Evolutionary conservation across 2,797 vertebrate species (phyloP).

Genomic region (Scarus forsteni): DNA sequence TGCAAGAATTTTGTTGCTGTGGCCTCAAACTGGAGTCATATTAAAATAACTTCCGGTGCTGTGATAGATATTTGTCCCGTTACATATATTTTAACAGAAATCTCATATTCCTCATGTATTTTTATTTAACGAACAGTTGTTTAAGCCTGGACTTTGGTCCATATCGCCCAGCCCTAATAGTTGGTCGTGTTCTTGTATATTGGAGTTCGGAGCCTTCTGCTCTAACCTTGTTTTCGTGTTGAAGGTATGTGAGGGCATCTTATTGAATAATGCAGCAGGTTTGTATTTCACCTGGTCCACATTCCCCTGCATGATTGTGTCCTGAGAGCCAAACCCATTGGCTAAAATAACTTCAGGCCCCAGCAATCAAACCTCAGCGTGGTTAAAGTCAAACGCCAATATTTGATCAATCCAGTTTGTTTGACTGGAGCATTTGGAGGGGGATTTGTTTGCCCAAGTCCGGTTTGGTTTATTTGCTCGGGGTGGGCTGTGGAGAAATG

Average conservation of each 20-base stretch:
- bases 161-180: too few relatives aligned
- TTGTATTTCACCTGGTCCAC: conserved; percentile 5
- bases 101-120: too few relatives aligned
- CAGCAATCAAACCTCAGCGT: conserved; percentile 20
- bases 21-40: too few relatives aligned
- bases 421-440: conserved; percentile 26
- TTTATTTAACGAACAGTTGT: too few relatives aligned
- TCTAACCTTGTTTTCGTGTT: conserved; percentile 45
- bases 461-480: conserved; percentile 37
- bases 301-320: conserved; percentile 41
- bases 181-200: conserved; percentile 57
- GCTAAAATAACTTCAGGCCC: conserved; percentile 33
- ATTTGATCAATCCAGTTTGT: conserved; percentile 49
- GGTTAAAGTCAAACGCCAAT: conserved; percentile 50
- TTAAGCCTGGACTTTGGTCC: too few relatives aligned
- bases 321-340: conserved; percentile 21
- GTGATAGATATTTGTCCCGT: too few relatives aligned
- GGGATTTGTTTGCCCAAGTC: conserved; percentile 25
- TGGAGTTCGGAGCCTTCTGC: conserved; percentile 41
- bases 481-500: conserved; percentile 27
- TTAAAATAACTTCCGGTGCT: too few relatives aligned
- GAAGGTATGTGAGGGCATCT: conserved; percentile 42
- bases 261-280: conserved; percentile 61
- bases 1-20: too few relatives aligned
- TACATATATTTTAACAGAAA: too few relatives aligned